These are phyloP conservation scores for Lordiphosa collinella DNA, from an alignment of 1,140 invertebrate genomes.

Conservation along the genomic window DNA sequence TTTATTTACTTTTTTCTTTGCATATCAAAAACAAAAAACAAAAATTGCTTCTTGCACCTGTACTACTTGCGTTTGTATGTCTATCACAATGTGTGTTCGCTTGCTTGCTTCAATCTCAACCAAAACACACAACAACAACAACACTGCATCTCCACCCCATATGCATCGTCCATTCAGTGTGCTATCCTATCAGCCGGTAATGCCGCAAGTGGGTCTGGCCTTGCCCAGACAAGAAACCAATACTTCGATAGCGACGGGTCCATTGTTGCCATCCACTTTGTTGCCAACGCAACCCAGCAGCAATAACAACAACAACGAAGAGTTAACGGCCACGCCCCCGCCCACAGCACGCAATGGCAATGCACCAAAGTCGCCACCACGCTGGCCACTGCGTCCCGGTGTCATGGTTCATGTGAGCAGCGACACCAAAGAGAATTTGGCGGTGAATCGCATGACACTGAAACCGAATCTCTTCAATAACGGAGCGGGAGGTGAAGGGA, in stretches of 20 bases:
- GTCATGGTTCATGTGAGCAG: slow-evolving; percentile 91
- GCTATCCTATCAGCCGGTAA: slow-evolving; percentile 65
- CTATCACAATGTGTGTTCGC: slow-evolving; percentile 15
- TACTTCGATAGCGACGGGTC: slow-evolving; percentile 10
- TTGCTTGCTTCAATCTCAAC: slow-evolving; percentile 21
- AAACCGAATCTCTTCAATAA: slow-evolving; percentile 29
- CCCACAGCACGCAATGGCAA: slow-evolving; percentile 28
- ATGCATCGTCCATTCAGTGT: slow-evolving; percentile 42
- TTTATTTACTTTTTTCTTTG: slow-evolving; percentile 5
- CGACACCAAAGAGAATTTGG: slow-evolving; percentile 81
- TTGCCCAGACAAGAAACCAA: slow-evolving; percentile 39
- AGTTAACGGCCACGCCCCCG: slow-evolving; percentile 33
- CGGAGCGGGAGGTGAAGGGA: slow-evolving; percentile 1
- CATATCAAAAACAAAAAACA: slow-evolving; percentile 1
- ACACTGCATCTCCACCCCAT: slow-evolving; percentile 4
- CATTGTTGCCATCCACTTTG: slow-evolving; percentile 26
- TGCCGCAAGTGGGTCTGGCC: slow-evolving; percentile 36
- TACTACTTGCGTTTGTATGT: slow-evolving; percentile 11
- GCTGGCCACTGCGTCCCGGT: slow-evolving; percentile 93
- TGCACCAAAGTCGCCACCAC: slow-evolving; percentile 84
- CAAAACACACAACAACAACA: slow-evolving; percentile 13
- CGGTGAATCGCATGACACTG: slow-evolving; percentile 74
- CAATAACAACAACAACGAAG: slow-evolving; percentile 38
- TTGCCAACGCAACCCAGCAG: slow-evolving; percentile 22
- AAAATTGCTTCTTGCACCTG: slow-evolving; percentile 2